Evolutionary conservation across 1,140 invertebrate genomes (phyloP).

Genomic region (Saccostrea glomerata): DNA sequence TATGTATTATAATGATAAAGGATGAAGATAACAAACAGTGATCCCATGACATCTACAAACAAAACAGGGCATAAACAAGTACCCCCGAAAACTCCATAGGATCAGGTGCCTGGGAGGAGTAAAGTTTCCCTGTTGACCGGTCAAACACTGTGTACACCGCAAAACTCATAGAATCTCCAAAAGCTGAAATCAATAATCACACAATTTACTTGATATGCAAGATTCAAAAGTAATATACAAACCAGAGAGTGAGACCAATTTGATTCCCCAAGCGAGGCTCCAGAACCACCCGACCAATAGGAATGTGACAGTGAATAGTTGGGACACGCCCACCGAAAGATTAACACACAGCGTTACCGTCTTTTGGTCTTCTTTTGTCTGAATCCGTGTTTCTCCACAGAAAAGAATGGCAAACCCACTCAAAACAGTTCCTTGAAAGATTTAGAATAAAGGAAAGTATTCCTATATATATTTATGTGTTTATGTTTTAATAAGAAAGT

Average conservation of each 20-base stretch:
- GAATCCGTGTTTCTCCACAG: constrained; percentile 92
- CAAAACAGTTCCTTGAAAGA: constrained; percentile 87
- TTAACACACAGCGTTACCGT: constrained; percentile 84
- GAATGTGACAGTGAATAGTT: constrained; percentile 95
- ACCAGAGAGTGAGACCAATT: constrained; percentile 84
- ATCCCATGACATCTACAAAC: no score
- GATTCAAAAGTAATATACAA: constrained; percentile 26
- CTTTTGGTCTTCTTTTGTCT: constrained; percentile 74
- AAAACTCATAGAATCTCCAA: no score
- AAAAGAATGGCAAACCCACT: constrained; percentile 93
- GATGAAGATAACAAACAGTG: no score
- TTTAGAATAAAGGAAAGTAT: no score
- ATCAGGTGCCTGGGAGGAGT: no score
- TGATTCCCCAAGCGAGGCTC: constrained; percentile 97
- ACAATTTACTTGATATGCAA: background rate
- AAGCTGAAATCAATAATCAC: background rate
- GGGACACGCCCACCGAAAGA: constrained; percentile 89
- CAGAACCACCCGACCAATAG: constrained; percentile 97
- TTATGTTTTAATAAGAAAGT: no score
- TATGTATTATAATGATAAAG: no score
- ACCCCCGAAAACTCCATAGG: no score
- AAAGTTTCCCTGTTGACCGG: no score
- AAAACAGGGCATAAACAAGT: no score
- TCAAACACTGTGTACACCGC: no score
- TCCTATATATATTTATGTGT: no score